phyloP scores from a whole-genome alignment of 2,797 vertebrate species.

The Discoglossus pictus region DNA sequence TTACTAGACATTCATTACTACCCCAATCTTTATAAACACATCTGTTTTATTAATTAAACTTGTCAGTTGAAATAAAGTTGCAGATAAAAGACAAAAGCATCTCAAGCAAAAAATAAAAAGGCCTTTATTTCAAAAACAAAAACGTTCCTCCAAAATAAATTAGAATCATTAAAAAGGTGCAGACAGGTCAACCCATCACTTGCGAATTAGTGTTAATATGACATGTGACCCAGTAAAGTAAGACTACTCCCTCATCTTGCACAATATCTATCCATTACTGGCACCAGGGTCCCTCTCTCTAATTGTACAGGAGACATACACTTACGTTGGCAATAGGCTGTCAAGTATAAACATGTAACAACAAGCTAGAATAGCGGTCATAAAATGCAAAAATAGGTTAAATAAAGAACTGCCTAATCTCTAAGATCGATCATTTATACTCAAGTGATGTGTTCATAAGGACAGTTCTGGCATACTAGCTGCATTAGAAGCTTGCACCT shows the following conservation, averaged over 20 bases:
- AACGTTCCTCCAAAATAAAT: slow-evolving; percentile 33
- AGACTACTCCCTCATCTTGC: too few relatives aligned
- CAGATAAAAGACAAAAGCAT: not conserved
- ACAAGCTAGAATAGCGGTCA: not conserved
- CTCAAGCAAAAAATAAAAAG: slow-evolving; percentile 19
- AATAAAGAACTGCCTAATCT: not conserved
- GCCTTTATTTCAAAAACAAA: slow-evolving; percentile 34
- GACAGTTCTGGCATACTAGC: not conserved
- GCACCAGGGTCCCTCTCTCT: slow-evolving; percentile 9
- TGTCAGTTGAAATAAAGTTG: too few relatives aligned
- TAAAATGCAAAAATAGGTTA: not conserved
- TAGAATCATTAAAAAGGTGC: slow-evolving; percentile 24
- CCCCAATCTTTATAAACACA: too few relatives aligned
- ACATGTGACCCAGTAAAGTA: too few relatives aligned
- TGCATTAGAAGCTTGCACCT: not conserved
- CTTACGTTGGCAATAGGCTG: slow-evolving; percentile 11
- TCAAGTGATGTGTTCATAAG: not conserved
- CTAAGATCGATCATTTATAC: not conserved
- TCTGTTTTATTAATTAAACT: too few relatives aligned
- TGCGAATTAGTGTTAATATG: too few relatives aligned
- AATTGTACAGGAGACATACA: slow-evolving; percentile 1
- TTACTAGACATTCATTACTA: too few relatives aligned
- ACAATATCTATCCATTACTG: slow-evolving; percentile 10
- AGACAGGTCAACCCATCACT: slow-evolving; percentile 3
- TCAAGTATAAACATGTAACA: not conserved